Conservation (phyloP, 2,113 vertebrate species). For the Nyctereutes procyonoides region DNA sequence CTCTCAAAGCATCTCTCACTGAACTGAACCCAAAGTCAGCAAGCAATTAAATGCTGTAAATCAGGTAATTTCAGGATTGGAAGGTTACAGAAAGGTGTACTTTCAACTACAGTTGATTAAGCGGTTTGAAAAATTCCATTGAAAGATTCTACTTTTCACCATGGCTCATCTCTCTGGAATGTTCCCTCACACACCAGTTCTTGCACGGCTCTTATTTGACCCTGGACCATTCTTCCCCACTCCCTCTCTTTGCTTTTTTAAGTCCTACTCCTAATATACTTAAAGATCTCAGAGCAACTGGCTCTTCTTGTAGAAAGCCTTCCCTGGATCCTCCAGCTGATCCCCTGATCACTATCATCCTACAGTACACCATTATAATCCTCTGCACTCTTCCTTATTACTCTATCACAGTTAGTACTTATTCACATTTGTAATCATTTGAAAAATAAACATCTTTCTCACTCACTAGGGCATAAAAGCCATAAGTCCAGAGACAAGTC, state of each 20-base stretch:
- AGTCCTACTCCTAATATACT: background rate
- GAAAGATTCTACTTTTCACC: background rate
- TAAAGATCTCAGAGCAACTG: background rate
- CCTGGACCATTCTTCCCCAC: background rate
- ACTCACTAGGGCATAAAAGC: background rate
- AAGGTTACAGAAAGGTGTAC: conserved; percentile 12
- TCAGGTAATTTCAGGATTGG: conserved; percentile 36
- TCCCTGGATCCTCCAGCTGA: background rate
- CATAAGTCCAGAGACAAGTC: background rate
- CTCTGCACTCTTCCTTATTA: background rate
- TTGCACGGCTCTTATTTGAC: background rate
- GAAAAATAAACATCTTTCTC: conserved; percentile 19
- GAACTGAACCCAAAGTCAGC: conserved; percentile 4
- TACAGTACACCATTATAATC: background rate
- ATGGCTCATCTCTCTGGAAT: background rate
- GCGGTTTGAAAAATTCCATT: conserved; percentile 46
- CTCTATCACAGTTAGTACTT: background rate
- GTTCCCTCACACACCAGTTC: background rate
- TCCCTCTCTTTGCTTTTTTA: background rate
- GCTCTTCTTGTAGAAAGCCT: background rate
- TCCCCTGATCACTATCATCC: background rate
- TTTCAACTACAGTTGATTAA: conserved; percentile 4
- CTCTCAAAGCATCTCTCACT: conserved; percentile 33
- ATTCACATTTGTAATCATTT: background rate
- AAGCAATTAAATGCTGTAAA: conserved; percentile 49